Base-by-base conservation (phyloP, 2,797 vertebrate species). In the Enteromius treurensis region DNA sequence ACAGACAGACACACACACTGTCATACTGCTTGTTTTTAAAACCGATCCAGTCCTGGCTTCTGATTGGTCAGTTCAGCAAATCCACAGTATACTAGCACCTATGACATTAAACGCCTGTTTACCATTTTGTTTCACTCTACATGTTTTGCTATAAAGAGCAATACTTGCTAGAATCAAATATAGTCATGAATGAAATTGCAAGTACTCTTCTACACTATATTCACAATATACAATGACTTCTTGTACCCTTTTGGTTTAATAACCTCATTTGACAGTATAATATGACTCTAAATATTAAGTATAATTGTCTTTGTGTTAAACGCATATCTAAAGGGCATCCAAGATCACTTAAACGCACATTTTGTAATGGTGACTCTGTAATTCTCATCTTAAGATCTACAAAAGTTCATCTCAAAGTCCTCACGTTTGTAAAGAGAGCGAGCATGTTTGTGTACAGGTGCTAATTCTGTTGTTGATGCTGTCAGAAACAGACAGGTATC, bases 381-480 rank as follows among this genome's bases (percentile, higher is more conserved):
- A 53, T 42, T 75, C 60, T 82, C 68, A 53, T 82, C 73, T 82
- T 32, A 51, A 68, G 21, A 77, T 49, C 73, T 45, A 17, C 49
- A 49, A 81, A 64, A 79, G 37, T 71, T 80, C 8, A 78, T 65
- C 45, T 80, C 29, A 6, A 77, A 77, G 70, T 77, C 51, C 3
- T 77, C 32, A 37, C 21, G 26, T 77, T 69, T 26, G 65, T 83
- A 26, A 79, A 69, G 71, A 64, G 21, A 26, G 4, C 9, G 15
- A 34, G 32, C 0, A 0, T 32, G 51, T 34, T 78, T 82, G 79
- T 79, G 75, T 79, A 75, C 73, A 40, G 88, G 85, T 89, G 82
- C 80, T 92, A 88, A 90, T 90, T 90, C 86, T 90, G 86, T 90
- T 90, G 86, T 89, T 84, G 90, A 89, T 82, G 83, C 82, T 89